Evolutionary conservation across 2,888 invertebrate species (phyloP), one percentile per base, ranked within the genome.

Genomic region (Carterocephalus palaemon): DNA sequence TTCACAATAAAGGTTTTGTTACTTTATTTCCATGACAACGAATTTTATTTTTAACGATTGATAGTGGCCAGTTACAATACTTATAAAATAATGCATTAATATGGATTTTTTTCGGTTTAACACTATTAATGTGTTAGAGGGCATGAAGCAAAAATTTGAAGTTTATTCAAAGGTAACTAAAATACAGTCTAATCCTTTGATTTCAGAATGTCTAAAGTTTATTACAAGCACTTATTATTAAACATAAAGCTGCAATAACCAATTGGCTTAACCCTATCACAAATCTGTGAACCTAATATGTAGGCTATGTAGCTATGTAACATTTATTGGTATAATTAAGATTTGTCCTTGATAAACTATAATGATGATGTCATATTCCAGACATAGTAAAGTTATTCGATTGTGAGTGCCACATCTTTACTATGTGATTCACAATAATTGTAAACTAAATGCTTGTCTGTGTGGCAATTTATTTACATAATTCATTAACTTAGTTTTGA

Each of bases 91-190:
- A 36, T 36, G 22, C 7, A 12, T 20, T 31, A 31, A 16, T 24
- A 15, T 24, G 1, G 0, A 10, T 16, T 24, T 36, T 22, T 12
- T 23, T 34, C 13, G 28, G 9, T 9, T 13, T 9, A 2, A 24
- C 13, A 13, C 20, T 39, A 12, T 20, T 70, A 74, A 47, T 73
- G 75, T 73, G 75, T 71, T 73, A 67, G 52, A 43, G 50, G 41
- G 51, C 53, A 81, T 83, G 81, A 82, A 83, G 70, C 70, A 75
- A 64, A 78, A 57, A 63, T 57, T 70, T 49, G 67, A 81, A 60
- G 60, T 64, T 32, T 75, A 75, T 61, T 71, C 74, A 12, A 71
- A 79, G 81, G 81, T 83, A 78, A 72, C 43, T 40, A 5, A 31
- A 4, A 6, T 19, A 19, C 19, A 5, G n/a, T n/a, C n/a, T n/a